Conservation (phyloP, 2,797 vertebrate species). For the Poeciliopsis infans region DNA sequence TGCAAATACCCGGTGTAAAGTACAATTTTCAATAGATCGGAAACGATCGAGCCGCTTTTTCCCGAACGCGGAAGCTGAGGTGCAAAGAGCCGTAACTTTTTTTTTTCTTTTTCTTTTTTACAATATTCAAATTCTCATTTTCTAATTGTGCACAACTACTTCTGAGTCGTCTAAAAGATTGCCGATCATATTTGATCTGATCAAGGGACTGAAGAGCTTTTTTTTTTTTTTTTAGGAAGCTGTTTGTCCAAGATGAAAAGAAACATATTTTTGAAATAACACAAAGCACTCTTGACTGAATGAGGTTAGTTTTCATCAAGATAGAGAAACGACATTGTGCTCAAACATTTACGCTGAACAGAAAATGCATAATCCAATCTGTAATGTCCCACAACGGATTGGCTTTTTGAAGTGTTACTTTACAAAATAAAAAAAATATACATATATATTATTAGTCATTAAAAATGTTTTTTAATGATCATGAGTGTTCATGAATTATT, state of each 20-base stretch:
- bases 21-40: no score
- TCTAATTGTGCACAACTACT: background rate
- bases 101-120: no score
- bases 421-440: background rate
- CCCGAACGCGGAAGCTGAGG: no score
- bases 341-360: background rate
- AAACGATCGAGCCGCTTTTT: no score
- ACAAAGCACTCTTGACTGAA: background rate
- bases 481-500: background rate
- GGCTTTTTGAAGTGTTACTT: background rate
- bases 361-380: background rate
- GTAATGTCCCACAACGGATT: background rate
- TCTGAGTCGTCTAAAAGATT: background rate
- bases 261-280: background rate
- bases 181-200: background rate
- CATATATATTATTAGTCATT: background rate
- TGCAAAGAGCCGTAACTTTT: background rate
- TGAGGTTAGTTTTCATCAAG: background rate
- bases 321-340: background rate
- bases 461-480: background rate
- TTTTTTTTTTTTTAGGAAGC: no score
- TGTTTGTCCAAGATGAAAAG: background rate
- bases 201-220: no score
- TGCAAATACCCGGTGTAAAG: no score
- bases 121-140: no score